Evolutionary conservation across 2,888 invertebrate species (phyloP).

Genomic region (Drosophila peninsularis): DNA sequence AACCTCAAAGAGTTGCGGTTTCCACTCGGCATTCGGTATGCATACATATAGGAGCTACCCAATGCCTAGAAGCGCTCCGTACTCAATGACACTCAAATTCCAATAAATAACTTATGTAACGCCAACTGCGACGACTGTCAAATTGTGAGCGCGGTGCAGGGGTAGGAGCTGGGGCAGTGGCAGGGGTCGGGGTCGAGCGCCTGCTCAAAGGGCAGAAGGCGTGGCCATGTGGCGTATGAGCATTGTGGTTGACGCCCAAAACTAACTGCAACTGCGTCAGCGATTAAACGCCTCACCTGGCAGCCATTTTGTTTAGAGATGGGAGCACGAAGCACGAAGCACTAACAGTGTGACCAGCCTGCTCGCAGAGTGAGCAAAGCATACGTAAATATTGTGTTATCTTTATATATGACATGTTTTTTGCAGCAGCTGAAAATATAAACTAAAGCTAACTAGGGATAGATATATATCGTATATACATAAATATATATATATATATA

Average conservation of each 20-base stretch:
- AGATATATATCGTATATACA: too few relatives aligned
- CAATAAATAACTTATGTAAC: conserved; percentile 69
- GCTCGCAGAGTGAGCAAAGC: not conserved
- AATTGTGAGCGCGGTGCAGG: conserved; percentile 11
- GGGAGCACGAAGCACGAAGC: not conserved
- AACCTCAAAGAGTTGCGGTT: conserved; percentile 56
- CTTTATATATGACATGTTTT: not conserved
- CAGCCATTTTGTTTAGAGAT: conserved; percentile 12
- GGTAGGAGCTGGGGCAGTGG: not conserved
- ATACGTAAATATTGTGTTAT: not conserved
- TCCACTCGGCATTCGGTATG: conserved; percentile 11
- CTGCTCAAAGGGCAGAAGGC: not conserved
- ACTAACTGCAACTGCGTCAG: conserved; percentile 33
- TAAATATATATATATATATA: not conserved
- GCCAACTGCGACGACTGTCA: conserved; percentile 57
- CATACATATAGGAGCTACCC: conserved; percentile 1
- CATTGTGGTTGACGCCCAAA: conserved; percentile 43
- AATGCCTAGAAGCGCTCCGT: conserved; percentile 16
- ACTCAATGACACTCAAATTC: conserved; percentile 65
- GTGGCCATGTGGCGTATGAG: conserved; percentile 40
- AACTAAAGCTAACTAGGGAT: too few relatives aligned
- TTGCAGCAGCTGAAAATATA: too few relatives aligned
- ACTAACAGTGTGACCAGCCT: not conserved
- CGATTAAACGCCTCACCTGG: conserved; percentile 24
- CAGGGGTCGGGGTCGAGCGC: too few relatives aligned